phyloP scores from a whole-genome alignment of 2,113 vertebrate genomes.

The Willisornis vidua region DNA sequence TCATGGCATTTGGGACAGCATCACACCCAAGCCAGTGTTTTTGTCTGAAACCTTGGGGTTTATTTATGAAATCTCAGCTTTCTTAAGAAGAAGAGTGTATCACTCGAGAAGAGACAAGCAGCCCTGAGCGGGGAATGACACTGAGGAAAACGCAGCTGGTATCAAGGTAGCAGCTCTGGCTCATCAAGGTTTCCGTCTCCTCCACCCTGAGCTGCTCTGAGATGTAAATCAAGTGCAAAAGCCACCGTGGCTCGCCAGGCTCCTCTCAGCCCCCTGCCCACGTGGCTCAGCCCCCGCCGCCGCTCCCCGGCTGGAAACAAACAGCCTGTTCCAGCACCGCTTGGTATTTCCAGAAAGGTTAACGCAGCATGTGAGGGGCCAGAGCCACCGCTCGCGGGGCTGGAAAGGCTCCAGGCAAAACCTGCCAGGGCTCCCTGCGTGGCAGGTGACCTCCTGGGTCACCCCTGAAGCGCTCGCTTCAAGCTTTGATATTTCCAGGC shows the following conservation, averaged over 20 bases:
- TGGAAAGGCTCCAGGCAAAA: not conserved
- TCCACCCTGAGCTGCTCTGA: not conserved
- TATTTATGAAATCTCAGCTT: not conserved
- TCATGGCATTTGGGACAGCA: not conserved
- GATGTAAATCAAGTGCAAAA: conserved; percentile 19
- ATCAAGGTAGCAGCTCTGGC: not conserved
- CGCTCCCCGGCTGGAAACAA: not conserved
- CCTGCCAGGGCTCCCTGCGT: not conserved
- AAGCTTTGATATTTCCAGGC: not conserved
- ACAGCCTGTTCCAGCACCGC: conserved; percentile 29
- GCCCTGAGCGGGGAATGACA: not conserved
- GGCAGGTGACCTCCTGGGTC: not conserved
- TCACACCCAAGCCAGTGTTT: not conserved
- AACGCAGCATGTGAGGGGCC: not conserved
- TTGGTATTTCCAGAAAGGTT: conserved; percentile 49
- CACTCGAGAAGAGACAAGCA: not conserved
- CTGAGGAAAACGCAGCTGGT: not conserved
- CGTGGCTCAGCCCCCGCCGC: not conserved
- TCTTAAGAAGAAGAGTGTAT: fast-evolving
- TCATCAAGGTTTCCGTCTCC: not conserved
- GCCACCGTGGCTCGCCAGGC: not conserved
- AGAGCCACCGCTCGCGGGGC: not conserved
- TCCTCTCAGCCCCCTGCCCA: conserved; percentile 40
- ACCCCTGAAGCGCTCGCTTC: not conserved
- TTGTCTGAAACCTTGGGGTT: not conserved